Conservation (phyloP, 2,797 vertebrate genomes). For the Typhlichthys subterraneus region DNA sequence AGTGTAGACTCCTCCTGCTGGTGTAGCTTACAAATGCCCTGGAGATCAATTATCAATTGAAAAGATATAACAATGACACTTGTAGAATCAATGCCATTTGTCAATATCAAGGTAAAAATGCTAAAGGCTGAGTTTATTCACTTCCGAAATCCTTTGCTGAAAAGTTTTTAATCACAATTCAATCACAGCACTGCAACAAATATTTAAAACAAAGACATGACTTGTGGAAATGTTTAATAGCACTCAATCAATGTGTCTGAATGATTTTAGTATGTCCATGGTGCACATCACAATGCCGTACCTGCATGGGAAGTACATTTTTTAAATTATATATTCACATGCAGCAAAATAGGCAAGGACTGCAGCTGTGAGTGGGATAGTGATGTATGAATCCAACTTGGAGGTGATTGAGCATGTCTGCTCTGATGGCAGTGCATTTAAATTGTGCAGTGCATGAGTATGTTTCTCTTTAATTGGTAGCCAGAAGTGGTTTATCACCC, state of each 20-base stretch:
- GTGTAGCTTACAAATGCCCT: slow-evolving; percentile 36
- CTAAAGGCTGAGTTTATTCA: slow-evolving; percentile 55
- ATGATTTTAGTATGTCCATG: too few species aligned
- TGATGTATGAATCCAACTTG: slow-evolving; percentile 62
- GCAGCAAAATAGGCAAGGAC: slow-evolving; percentile 35
- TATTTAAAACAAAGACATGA: too few species aligned
- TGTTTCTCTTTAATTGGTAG: slow-evolving; percentile 73
- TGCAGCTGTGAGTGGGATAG: slow-evolving; percentile 45
- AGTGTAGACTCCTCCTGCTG: slow-evolving; percentile 22
- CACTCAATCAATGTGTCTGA: too few species aligned
- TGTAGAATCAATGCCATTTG: slow-evolving; percentile 50
- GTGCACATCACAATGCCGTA: too few species aligned
- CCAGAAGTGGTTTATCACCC: slow-evolving; percentile 68
- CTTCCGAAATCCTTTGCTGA: slow-evolving; percentile 33
- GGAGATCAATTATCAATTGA: slow-evolving; percentile 45
- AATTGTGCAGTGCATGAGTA: slow-evolving; percentile 67
- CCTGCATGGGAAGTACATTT: too few species aligned
- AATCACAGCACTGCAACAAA: too few species aligned
- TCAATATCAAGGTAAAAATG: slow-evolving; percentile 52
- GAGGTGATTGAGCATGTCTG: slow-evolving; percentile 67
- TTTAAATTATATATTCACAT: not conserved
- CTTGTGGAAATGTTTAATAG: too few species aligned
- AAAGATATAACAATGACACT: slow-evolving; percentile 58
- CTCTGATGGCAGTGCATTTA: slow-evolving; percentile 58
- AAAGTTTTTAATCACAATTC: not conserved